Evolutionary conservation across 1,140 invertebrate genomes (phyloP).

Genomic region (Brachionus paranguensis): DNA sequence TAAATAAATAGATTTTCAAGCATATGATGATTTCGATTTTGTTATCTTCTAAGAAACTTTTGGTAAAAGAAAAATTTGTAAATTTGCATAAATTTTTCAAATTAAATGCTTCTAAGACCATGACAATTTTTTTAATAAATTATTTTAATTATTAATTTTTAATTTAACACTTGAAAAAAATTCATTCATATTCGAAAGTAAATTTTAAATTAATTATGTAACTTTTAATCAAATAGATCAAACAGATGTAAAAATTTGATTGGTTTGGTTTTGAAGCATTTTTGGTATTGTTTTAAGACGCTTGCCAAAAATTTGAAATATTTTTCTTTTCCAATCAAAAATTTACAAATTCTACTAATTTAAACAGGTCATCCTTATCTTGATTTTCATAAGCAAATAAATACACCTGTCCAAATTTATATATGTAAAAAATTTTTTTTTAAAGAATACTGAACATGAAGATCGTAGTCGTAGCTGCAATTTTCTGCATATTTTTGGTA

Average conservation of each 20-base stretch:
- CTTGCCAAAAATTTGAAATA: not conserved
- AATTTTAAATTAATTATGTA: not conserved
- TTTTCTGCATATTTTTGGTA: not conserved
- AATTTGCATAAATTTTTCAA: not conserved
- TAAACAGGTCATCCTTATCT: not conserved
- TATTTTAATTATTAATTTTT: not conserved
- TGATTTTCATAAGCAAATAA: not conserved
- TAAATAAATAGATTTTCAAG: no score
- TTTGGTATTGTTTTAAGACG: not conserved
- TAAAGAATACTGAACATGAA: not conserved
- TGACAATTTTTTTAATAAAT: not conserved
- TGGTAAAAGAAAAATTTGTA: no score
- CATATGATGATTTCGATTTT: no score
- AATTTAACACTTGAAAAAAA: not conserved
- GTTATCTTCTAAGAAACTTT: no score
- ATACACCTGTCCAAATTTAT: not conserved
- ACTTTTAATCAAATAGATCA: not conserved
- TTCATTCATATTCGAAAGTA: not conserved
- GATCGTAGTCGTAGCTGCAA: not conserved
- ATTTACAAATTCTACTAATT: not conserved
- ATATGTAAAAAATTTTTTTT: not conserved
- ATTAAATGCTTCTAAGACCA: not conserved
- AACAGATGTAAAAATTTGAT: constrained; percentile 3
- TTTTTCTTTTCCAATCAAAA: not conserved
- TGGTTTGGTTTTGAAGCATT: not conserved